These are phyloP conservation scores for Sminthurinus signatus DNA, from an alignment of 1,140 invertebrate genomes.

Conservation along the genomic window DNA sequence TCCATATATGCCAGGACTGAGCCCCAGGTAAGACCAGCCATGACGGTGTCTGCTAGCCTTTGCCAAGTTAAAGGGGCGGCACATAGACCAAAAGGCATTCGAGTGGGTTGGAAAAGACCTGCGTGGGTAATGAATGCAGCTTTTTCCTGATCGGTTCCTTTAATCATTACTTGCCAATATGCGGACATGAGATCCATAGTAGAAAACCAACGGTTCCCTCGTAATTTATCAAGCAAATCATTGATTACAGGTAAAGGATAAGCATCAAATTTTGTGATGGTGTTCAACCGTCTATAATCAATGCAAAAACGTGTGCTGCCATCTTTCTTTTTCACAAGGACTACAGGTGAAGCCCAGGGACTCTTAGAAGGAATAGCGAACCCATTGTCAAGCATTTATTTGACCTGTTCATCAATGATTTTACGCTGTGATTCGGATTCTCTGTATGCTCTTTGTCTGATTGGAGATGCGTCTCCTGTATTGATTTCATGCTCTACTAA, in stretches of 20 bases:
- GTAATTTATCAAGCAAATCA: conserved; percentile 35
- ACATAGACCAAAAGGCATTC: conserved; percentile 45
- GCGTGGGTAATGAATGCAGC: conserved; percentile 38
- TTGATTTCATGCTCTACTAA: too few species aligned
- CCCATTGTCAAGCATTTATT: neutral
- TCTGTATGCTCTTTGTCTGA: too few species aligned
- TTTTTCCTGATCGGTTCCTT: neutral
- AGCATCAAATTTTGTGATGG: neutral
- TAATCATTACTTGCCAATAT: conserved; percentile 47
- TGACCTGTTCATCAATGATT: neutral
- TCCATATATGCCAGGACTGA: neutral
- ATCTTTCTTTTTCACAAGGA: neutral
- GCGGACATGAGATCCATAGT: conserved; percentile 41
- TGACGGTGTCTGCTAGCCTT: conserved; percentile 7
- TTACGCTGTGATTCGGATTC: neutral
- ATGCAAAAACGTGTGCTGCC: neutral
- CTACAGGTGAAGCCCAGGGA: neutral
- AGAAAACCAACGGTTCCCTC: conserved; percentile 31
- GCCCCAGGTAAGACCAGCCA: neutral
- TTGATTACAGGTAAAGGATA: conserved; percentile 18
- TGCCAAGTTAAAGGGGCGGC: conserved; percentile 44
- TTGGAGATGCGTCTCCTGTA: too few species aligned
- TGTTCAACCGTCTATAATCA: conserved; percentile 21
- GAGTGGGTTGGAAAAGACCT: conserved; percentile 44
- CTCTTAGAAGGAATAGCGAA: neutral